Percentiles rank a stretch among this genome's conserved stretches.
phyloP scores from a whole-genome alignment of 1,140 invertebrate genomes.

The Diachasma alloeum region DNA sequence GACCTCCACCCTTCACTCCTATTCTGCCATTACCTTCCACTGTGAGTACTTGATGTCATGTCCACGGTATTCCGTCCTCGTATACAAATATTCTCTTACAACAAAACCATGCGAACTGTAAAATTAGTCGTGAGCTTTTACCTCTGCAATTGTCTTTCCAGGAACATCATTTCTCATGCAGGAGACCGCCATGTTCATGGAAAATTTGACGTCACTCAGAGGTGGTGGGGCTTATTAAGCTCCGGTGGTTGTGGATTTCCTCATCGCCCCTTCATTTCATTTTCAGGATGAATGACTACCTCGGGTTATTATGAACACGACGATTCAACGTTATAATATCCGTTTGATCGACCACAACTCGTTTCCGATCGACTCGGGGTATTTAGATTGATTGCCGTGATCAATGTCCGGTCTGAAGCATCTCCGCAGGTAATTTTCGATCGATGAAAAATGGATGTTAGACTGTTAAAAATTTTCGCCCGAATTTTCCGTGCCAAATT shows the following conservation, averaged over 20 bases:
- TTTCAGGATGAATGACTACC: neutral
- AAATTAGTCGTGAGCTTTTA: neutral
- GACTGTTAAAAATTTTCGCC: neutral
- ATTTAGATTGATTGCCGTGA: neutral
- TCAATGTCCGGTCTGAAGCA: neutral
- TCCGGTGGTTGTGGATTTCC: neutral
- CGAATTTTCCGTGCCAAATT: too few species aligned
- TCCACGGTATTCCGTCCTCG: neutral
- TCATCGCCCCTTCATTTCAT: neutral
- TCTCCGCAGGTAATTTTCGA: too few species aligned
- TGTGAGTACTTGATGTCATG: neutral
- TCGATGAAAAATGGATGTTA: too few species aligned
- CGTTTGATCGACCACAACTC: neutral
- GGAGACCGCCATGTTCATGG: neutral
- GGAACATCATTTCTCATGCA: neutral
- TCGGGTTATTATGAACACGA: neutral
- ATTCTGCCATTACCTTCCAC: neutral
- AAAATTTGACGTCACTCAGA: neutral
- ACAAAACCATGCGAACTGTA: neutral
- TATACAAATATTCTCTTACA: neutral
- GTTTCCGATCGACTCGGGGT: neutral
- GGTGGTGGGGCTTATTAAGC: conserved; percentile 1
- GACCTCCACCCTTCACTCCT: neutral
- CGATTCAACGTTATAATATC: conserved; percentile 5
- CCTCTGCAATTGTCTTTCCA: neutral